Base-by-base conservation (phyloP, 2,888 invertebrate genomes). In the Melolontha melolontha region DNA sequence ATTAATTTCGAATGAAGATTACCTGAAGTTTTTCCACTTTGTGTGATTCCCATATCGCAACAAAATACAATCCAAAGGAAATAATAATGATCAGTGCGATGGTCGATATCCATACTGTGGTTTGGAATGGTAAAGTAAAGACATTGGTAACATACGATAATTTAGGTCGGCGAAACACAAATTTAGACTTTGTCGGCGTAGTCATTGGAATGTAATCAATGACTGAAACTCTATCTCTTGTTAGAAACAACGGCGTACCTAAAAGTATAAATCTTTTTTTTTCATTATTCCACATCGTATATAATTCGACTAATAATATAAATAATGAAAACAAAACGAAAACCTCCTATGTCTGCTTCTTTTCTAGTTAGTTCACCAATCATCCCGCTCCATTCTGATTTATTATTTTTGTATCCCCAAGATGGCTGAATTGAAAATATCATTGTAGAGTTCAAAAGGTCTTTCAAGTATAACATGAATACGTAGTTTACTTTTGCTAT, bases 91-190 rank as follows among this genome's bases (percentile, higher is more conserved):
- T 75, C 34, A 90, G 76, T 0, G 81, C 84, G 5, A 84, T 73
- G 16, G 86, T 85, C 29, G 87, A 86, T 55, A 87, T 81, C 92
- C 92, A 92, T n/a, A 92, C 91, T 0, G 84, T 81, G 34, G 79
- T 83, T 67, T 87, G 85, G 76, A 92, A 92, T 0, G 92, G 91
- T 27, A 92, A 80, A 1, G 88, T 80, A 77, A 90, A 92, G 50
- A 92, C 87, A 77, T 92, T 92, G 72, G 88, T 89, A 44, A 92
- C 89, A 70, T 89, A 90, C 0, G 92, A 82, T 11, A 92, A 78
- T 76, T 91, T 89, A 1, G 92, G 92, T 77, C 90, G 89, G 57
- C 89, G 88, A 78, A 92, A 92, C 16, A 92, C 87, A 77, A 92
- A 91, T 75, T 89, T 88, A 0, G 90, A 91, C 73, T 86, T 83